Conservation (phyloP, 2,113 vertebrate genomes). For the Mus spicilegus region DNA sequence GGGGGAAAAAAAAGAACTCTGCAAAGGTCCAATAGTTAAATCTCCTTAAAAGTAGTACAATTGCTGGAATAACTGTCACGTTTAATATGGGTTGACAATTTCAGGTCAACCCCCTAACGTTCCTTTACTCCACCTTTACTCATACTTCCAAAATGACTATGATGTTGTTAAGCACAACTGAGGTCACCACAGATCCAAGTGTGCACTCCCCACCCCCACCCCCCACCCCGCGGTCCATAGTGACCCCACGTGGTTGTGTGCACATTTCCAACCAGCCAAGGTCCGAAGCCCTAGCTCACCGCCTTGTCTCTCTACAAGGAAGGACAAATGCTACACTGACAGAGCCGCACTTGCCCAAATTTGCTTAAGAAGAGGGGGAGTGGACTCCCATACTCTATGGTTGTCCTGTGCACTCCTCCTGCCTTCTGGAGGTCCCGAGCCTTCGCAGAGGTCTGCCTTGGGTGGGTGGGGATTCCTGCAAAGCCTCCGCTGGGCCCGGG, state of each 20-base stretch:
- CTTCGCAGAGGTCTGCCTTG: not conserved
- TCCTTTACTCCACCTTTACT: conserved; percentile 9
- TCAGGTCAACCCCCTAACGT: not conserved
- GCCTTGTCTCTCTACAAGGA: not conserved
- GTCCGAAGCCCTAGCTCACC: not conserved
- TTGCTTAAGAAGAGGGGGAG: not conserved
- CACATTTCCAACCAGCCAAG: not conserved
- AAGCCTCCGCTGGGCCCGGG: fast-evolving
- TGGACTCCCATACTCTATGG: too few relatives aligned
- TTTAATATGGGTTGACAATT: conserved; percentile 8
- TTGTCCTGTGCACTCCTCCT: not conserved
- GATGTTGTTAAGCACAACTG: not conserved
- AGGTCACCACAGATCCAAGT: not conserved
- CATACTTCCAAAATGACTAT: conserved; percentile 10
- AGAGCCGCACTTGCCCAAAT: not conserved
- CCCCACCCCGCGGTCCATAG: too few relatives aligned
- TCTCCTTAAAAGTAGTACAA: not conserved
- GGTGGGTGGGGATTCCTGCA: not conserved
- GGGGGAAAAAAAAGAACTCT: not conserved
- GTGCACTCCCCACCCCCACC: not conserved
- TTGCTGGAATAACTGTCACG: not conserved
- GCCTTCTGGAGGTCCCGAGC: not conserved
- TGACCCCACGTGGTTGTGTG: not conserved
- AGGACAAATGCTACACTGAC: not conserved
- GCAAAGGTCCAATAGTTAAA: not conserved